Conservation (phyloP, 2,888 invertebrate genomes). For the Periphyllus acericola region DNA sequence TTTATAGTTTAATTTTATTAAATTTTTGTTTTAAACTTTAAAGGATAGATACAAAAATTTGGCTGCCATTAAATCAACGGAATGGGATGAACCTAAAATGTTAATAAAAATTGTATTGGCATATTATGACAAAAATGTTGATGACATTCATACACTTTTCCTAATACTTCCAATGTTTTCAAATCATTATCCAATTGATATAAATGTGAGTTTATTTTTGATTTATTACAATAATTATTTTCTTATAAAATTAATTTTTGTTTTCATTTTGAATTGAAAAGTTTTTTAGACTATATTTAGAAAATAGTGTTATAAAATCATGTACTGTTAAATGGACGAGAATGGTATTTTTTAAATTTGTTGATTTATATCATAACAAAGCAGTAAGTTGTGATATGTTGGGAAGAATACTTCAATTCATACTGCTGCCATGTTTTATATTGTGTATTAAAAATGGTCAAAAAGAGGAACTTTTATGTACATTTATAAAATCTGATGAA, state of each 20-base stretch:
- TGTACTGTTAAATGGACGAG: constrained; percentile 34
- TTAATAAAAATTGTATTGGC: constrained; percentile 37
- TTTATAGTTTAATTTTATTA: background rate
- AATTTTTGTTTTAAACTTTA: background rate
- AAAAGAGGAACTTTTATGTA: constrained; percentile 28
- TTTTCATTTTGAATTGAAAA: constrained; percentile 6
- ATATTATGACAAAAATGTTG: constrained; percentile 4
- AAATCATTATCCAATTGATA: constrained; percentile 31
- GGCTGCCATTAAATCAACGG: constrained; percentile 20
- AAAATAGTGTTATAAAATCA: constrained; percentile 38
- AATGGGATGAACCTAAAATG: constrained; percentile 55
- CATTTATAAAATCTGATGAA: constrained; percentile 5
- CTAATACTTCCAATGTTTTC: constrained; percentile 33
- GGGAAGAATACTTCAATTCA: constrained; percentile 47
- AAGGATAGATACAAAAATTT: constrained; percentile 50
- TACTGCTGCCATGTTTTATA: constrained; percentile 50
- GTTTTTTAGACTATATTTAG: constrained; percentile 48
- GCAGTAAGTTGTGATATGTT: constrained; percentile 25
- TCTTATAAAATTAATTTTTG: background rate
- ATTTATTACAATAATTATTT: background rate
- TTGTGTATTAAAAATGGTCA: constrained; percentile 31
- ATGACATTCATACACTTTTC: constrained; percentile 36
- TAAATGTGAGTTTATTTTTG: constrained; percentile 38
- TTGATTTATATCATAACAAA: constrained; percentile 37
- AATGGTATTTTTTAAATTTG: constrained; percentile 39